Conservation (phyloP, 2,113 vertebrate genomes). For the Chaenogobius annularis region DNA sequence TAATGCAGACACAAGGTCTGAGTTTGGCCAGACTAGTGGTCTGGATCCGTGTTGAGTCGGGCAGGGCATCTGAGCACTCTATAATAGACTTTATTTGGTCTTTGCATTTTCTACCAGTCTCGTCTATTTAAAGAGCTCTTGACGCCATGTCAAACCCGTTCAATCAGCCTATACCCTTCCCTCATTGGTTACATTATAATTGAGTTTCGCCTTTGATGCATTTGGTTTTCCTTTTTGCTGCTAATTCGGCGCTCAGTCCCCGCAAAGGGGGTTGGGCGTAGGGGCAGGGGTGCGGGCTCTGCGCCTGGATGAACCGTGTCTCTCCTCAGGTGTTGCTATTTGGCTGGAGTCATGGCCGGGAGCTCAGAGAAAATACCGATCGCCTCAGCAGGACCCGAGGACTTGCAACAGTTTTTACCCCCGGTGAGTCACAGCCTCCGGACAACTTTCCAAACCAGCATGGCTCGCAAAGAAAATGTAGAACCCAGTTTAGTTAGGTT, state of each 20-base stretch:
- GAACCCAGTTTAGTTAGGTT: neutral
- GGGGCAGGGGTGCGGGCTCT: constrained; percentile 11
- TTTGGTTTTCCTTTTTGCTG: neutral
- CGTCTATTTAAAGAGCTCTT: neutral
- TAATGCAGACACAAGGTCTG: neutral
- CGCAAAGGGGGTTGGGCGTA: constrained; percentile 9
- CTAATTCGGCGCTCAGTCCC: neutral
- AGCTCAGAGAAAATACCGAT: constrained; percentile 88
- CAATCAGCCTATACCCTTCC: neutral
- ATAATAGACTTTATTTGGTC: too few species aligned
- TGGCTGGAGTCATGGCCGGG: constrained; percentile 80
- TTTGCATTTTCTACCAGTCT: too few species aligned
- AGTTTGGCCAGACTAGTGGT: too few species aligned
- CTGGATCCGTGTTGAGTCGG: too few species aligned
- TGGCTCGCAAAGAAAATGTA: neutral
- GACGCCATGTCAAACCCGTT: neutral
- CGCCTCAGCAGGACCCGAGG: constrained; percentile 84
- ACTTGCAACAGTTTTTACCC: constrained; percentile 84
- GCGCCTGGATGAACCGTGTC: constrained; percentile 30
- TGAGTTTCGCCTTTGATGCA: neutral
- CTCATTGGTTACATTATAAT: neutral
- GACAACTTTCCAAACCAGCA: neutral
- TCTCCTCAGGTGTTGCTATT: constrained; percentile 63
- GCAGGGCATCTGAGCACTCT: neutral
- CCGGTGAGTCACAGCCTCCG: constrained; percentile 80